Evolutionary conservation across 2,888 invertebrate genomes (phyloP).

Genomic region (Sialis fuliginosa): DNA sequence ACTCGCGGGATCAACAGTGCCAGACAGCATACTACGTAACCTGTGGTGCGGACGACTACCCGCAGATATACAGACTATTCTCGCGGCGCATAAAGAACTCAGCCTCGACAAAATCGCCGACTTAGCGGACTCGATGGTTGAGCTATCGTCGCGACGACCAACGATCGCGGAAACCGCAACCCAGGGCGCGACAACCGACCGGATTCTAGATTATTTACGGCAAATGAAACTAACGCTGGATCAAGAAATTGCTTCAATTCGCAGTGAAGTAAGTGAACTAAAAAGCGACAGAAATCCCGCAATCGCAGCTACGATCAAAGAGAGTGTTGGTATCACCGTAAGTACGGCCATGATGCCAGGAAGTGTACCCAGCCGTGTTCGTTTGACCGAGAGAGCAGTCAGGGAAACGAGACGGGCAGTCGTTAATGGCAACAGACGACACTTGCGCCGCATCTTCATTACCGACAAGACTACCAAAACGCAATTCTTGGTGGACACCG

Average conservation of each 20-base stretch:
- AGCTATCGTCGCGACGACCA: too few species aligned
- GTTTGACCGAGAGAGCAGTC: conserved; percentile 5
- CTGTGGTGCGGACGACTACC: conserved; percentile 10
- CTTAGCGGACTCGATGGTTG: not conserved
- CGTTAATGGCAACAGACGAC: conserved; percentile 6
- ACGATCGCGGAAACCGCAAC: not conserved
- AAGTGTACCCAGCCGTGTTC: conserved; percentile 6
- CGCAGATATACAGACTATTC: too few species aligned
- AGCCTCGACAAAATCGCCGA: not conserved
- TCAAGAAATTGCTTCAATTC: not conserved
- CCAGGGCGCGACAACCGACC: conserved; percentile 4
- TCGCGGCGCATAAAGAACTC: not conserved
- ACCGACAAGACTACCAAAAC: not conserved
- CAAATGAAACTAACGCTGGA: too few species aligned
- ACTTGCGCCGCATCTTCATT: not conserved
- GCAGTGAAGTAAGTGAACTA: too few species aligned
- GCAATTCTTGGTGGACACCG: not conserved
- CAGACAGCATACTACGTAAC: conserved; percentile 10
- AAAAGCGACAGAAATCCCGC: too few species aligned
- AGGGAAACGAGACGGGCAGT: conserved; percentile 8
- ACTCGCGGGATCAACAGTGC: conserved; percentile 10
- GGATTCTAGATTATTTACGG: not conserved
- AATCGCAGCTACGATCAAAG: not conserved
- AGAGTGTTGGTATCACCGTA: conserved; percentile 10
- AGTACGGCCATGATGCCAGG: conserved; percentile 6